These are phyloP conservation scores for Drosophila leontia DNA, from an alignment of 1,140 invertebrate species.

Conservation along the genomic window DNA sequence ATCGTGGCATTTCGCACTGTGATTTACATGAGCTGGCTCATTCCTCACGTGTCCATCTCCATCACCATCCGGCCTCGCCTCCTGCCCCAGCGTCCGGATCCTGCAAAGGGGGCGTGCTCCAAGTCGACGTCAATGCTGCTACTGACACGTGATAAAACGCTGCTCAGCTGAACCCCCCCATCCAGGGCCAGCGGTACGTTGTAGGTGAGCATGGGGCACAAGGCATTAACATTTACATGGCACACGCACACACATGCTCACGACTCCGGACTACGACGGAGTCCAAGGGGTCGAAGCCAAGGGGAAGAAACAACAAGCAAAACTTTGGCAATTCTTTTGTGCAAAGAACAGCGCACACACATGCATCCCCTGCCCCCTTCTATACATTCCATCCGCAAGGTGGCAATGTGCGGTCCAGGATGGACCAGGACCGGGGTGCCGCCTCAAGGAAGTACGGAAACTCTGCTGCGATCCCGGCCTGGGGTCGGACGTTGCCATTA, in stretches of 20 bases:
- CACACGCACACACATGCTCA: constrained; percentile 54
- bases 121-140: constrained; percentile 75
- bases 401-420: constrained; percentile 58
- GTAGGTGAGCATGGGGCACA: constrained; percentile 72
- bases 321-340: constrained; percentile 80
- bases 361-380: constrained; percentile 11
- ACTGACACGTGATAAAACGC: constrained; percentile 82
- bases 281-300: constrained; percentile 8
- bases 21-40: constrained; percentile 61
- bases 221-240: constrained; percentile 82
- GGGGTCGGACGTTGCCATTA: constrained; percentile 65
- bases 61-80: constrained; percentile 28
- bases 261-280: constrained; percentile 4
- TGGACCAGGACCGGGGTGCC: constrained; percentile 36
- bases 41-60: constrained; percentile 63
- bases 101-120: constrained; percentile 47
- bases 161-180: constrained; percentile 43
- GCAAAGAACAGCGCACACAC: constrained; percentile 22
- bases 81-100: constrained; percentile 15
- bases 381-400: constrained; percentile 35
- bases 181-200: constrained; percentile 47
- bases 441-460: constrained; percentile 77
- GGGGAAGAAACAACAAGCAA: constrained; percentile 66
- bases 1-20: constrained; percentile 55
- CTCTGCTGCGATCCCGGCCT: constrained; percentile 58